phyloP scores from a whole-genome alignment of 2,797 vertebrate species.

The Antrozous pallidus region DNA sequence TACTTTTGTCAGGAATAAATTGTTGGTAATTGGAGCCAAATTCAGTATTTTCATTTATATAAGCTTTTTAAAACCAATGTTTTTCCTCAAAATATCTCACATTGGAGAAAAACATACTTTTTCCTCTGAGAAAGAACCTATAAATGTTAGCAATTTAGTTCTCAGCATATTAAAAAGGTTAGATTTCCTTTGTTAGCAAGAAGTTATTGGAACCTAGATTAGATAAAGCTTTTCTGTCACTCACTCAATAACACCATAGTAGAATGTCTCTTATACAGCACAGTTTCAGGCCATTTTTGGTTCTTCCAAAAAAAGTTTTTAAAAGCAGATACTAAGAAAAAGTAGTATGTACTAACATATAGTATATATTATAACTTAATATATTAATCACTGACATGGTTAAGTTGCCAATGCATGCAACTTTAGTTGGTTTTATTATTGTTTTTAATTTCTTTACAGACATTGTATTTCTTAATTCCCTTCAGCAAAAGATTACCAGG shows the following conservation, averaged over 20 bases:
- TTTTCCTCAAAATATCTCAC: slow-evolving; percentile 40
- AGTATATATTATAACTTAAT: background rate
- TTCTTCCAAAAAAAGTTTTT: background rate
- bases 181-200: slow-evolving; percentile 38
- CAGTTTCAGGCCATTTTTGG: background rate
- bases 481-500: background rate
- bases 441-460: slow-evolving; percentile 31
- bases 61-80: background rate
- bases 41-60: slow-evolving; percentile 45
- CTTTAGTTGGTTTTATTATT: slow-evolving; percentile 31
- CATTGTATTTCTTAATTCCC: background rate
- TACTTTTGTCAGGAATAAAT: slow-evolving; percentile 7
- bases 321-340: background rate
- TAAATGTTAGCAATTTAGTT: slow-evolving; percentile 39
- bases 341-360: background rate
- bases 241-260: background rate
- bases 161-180: slow-evolving; percentile 56
- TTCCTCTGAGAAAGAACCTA: slow-evolving; percentile 26
- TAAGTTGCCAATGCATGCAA: background rate
- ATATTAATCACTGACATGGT: background rate
- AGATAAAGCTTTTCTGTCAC: slow-evolving; percentile 33
- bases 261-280: background rate
- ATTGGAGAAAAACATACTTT: slow-evolving; percentile 16
- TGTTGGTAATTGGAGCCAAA: slow-evolving; percentile 7
- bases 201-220: slow-evolving; percentile 26